Percentiles rank a stretch among this genome's conserved stretches.
Evolutionary conservation across 2,113 vertebrate species (phyloP).

Genomic region (Phyllostomus discolor): DNA sequence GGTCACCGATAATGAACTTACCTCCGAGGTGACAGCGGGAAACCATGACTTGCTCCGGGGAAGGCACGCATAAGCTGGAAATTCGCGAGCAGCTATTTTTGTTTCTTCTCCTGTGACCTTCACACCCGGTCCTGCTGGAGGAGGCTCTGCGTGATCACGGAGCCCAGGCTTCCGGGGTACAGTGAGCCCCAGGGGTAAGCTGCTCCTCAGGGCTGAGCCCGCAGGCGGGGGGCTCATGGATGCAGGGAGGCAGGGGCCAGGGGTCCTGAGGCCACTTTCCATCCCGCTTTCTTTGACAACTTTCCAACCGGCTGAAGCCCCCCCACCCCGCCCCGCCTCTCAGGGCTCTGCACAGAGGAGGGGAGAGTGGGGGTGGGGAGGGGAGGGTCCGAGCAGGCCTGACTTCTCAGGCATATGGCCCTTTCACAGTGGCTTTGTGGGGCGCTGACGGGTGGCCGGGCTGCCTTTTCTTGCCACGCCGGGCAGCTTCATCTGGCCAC

Average conservation of each 20-base stretch:
- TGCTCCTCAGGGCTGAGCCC: background rate
- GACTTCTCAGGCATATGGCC: background rate
- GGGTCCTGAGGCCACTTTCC: background rate
- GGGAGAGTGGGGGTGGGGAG: fast-evolving
- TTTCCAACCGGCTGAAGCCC: background rate
- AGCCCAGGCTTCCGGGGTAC: background rate
- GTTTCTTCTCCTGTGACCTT: background rate
- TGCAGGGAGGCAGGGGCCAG: background rate
- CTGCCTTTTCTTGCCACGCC: background rate
- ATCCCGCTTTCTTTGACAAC: background rate
- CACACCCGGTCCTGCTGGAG: background rate
- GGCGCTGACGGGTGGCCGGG: background rate
- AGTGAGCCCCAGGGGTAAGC: background rate
- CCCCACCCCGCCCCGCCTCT: background rate
- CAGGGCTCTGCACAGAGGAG: background rate
- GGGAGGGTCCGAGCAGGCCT: background rate
- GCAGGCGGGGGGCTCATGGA: background rate
- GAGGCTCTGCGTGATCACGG: background rate
- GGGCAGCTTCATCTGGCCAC: background rate
- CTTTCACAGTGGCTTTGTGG: background rate
- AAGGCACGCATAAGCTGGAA: fast-evolving
- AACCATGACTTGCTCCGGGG: fast-evolving
- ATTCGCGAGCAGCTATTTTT: fast-evolving
- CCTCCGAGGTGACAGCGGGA: too few relatives aligned
- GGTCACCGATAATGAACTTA: fast-evolving